Evolutionary conservation across 1,140 invertebrate species (phyloP), one percentile per base, ranked within the genome.

Genomic region (Pristionchus pacificus): DNA sequence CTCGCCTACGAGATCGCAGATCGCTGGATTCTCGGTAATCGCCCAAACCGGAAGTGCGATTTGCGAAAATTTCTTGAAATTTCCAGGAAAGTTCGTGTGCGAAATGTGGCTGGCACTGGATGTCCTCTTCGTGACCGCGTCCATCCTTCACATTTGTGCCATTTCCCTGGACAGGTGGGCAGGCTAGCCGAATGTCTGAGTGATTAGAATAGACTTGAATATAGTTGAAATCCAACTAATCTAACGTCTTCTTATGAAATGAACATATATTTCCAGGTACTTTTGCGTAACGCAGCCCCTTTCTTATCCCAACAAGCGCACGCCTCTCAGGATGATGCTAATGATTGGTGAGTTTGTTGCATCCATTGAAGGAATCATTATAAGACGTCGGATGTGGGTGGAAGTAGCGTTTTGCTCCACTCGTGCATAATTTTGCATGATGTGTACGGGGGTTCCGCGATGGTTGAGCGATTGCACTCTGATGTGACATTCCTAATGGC

Each of bases 81-180:
- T 49, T 81, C 59, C 59, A 80, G 78, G 82, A 25, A 71, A 70
- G 60, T 61, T 84, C 58, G 69, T 84, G 13, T 84, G 83, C 61
- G 79, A 84, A 66, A 73, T 84, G 28, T 83, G 83, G 86, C 60
- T 88, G 28, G 85, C 87, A 0, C 80, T 88, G 1, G 89, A 89
- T 77, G 89, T 89, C 78, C 88, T 87, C 0, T 89, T 89, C 30
- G 87, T 86, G 68, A 89, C 88, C 1, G 89, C 88, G 1, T 89
- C 88, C 63, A 89, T 89, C 67, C 85, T 89, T 25, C 89, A 89
- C 80, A 84, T 89, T 58, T 88, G 89, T 76, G 86, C 86, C 32
- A 83, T 87, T 61, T 83, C 80, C 29, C 65, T 84, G 30, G 84
- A 84, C 67, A 67, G 38, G 38, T 19, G 38, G 19, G 38, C 38